Base-by-base conservation (phyloP, 2,888 invertebrate species). In the Ormyrus thymus region DNA sequence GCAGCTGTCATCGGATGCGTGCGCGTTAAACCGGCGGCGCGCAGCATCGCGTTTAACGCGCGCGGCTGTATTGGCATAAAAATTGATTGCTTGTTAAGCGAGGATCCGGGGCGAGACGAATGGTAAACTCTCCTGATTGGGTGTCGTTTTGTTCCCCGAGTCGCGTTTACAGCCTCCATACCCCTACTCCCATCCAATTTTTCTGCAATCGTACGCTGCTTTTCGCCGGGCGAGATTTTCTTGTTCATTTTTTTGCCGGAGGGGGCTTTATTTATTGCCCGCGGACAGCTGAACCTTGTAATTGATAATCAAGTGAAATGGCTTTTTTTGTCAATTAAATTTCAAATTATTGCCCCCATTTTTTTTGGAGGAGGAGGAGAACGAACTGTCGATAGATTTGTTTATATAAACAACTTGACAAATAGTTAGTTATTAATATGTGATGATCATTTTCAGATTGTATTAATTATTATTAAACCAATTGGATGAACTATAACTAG, bases 51-150 rank as follows among this genome's bases (percentile, higher is more conserved):
- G 11, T 59, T 74, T 65, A 58, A 66, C 53, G 61, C 66, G 45
- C 71, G 50, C 29, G 29, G 29, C 29, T 29, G 29, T 29, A 68
- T 74, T 61, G 66, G 61, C 72, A 76, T 81, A 78, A 81, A 81
- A 81, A 81, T 81, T 79, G 81, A 81, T 78, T 79, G 78, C 81
- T 81, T 76, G 81, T 81, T 81, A 81, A 78, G 70, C 75, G 68
- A 69, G 69, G 48, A 71, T 48, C 51, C 10, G 13, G n/a, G 61
- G 51, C 50, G 10, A 53, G 61, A 11, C 66, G 71, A 64, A 78
- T 62, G 53, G 77, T 69, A 77, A 69, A 78, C 66, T 64, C 59
- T 59, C 9, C 74, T 78, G 75, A 75, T 78, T 81, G 80, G 78
- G 48, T 65, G 64, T 81, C 48, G 69, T 59, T 68, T 69, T 70